Conservation (phyloP, 2,797 vertebrate genomes). For the Falco cherrug region DNA sequence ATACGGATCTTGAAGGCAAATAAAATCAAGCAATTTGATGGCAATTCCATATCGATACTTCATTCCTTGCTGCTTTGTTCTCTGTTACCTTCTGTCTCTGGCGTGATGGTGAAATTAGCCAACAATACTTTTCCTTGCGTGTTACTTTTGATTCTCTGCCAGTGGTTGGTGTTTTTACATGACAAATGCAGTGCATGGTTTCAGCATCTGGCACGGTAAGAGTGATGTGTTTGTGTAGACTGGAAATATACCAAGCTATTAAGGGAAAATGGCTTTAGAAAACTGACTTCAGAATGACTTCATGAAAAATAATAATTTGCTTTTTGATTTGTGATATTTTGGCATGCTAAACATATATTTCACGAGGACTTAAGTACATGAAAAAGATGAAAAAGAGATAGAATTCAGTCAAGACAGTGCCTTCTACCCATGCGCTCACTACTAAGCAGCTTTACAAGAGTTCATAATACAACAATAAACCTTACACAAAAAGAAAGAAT, state of each 20-base stretch:
- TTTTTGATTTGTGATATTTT: constrained; percentile 33
- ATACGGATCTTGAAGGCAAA: not conserved
- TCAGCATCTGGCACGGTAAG: not conserved
- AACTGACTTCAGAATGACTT: constrained; percentile 28
- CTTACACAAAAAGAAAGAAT: not conserved
- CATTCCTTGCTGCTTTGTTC: not conserved
- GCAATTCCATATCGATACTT: not conserved
- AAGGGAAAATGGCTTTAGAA: constrained; percentile 27
- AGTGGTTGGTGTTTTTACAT: not conserved
- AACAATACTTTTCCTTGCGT: not conserved
- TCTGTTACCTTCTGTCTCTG: not conserved
- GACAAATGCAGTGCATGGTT: not conserved
- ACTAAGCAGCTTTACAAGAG: not conserved
- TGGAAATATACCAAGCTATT: constrained; percentile 14
- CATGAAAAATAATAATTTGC: constrained; percentile 23
- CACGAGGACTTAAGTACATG: not conserved
- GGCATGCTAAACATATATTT: not conserved
- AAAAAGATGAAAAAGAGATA: not conserved
- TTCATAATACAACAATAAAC: not conserved
- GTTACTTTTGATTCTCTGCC: not conserved
- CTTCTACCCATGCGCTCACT: not conserved
- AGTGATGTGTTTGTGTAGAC: not conserved
- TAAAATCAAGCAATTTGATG: not conserved
- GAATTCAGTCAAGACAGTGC: not conserved
- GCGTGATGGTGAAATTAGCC: not conserved